Evolutionary conservation across 2,113 vertebrate species (phyloP), one percentile per base, ranked within the genome.

Genomic region (Rousettus leschenaultii): DNA sequence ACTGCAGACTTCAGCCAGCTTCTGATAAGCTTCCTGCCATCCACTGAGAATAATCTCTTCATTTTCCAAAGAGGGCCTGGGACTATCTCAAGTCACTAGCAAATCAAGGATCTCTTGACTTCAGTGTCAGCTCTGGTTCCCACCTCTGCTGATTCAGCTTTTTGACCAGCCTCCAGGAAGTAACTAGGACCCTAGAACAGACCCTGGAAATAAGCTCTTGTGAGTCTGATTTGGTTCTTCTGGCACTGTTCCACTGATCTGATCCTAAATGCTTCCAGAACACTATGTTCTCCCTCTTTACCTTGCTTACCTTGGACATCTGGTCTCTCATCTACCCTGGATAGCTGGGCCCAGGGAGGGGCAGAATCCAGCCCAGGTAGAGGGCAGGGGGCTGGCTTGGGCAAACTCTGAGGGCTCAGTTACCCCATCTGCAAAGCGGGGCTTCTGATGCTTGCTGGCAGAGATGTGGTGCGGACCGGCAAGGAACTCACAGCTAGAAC

Each of bases 251-350:
- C 80, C 78, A 24, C 3, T 38, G 94, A 1, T 95, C 95, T 0
- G 98, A 98, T 33, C 91, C 95, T 22, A 91, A 93, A 18, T 97
- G 89, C 55, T 98, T 98, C 59, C 94, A 91, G 68, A 97, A 92
- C 82, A 97, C 97, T 33, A 70, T 98, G 78, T 98, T 98, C 94
- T 98, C 97, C 0, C 97, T 98, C 21, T 98, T 98, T 80, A 97
- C 97, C 33, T 21, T 98, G 83, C 97, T 98, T 71, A 98, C 97
- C 0, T 82, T 98, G 93, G 98, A 98, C 0, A 97, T 98, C 98
- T 98, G 98, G 97, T 98, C 97, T 48, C 53, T 97, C 53, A 97
- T 98, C 93, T 98, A 98, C 61, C 61, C 53, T 96, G 19, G 96
- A 97, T 78, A 98, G 95, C 55, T n/a, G 92, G 10, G 93, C 84